phyloP scores from a whole-genome alignment of 2,797 vertebrate genomes.

The Perodicticus potto region DNA sequence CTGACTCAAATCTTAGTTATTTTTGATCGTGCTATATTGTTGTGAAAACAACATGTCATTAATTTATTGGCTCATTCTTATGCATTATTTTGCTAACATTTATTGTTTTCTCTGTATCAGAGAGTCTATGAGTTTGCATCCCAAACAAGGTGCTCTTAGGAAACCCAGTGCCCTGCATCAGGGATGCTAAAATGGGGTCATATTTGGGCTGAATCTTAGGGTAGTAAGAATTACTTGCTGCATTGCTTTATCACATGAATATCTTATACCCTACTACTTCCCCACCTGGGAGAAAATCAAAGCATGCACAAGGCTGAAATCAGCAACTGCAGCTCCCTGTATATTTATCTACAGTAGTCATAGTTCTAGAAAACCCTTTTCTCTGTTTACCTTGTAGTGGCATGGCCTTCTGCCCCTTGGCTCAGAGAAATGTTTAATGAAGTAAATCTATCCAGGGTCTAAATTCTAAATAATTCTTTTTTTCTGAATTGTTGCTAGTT shows the following conservation, averaged over 20 bases:
- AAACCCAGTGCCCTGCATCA: background rate
- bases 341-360: too few relatives aligned
- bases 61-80: background rate
- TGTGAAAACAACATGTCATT: background rate
- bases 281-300: background rate
- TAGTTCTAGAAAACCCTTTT: constrained; percentile 24
- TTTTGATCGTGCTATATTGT: background rate
- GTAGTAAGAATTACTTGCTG: background rate
- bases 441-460: constrained; percentile 52
- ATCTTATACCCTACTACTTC: background rate
- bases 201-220: background rate
- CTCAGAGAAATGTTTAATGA: constrained; percentile 37
- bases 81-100: background rate
- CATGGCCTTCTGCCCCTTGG: background rate
- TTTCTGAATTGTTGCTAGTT: constrained; percentile 31
- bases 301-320: too few relatives aligned
- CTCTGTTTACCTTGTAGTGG: background rate
- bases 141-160: background rate
- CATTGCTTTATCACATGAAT: background rate
- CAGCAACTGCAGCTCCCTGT: background rate
- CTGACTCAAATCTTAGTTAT: background rate
- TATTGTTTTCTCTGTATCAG: background rate
- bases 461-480: background rate
- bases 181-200: background rate
- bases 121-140: background rate